A percentile compares a stretch with the other conserved stretches of the same genome.
Evolutionary conservation across 2,888 invertebrate genomes (phyloP).

Genomic region (Noctua fimbriata): DNA sequence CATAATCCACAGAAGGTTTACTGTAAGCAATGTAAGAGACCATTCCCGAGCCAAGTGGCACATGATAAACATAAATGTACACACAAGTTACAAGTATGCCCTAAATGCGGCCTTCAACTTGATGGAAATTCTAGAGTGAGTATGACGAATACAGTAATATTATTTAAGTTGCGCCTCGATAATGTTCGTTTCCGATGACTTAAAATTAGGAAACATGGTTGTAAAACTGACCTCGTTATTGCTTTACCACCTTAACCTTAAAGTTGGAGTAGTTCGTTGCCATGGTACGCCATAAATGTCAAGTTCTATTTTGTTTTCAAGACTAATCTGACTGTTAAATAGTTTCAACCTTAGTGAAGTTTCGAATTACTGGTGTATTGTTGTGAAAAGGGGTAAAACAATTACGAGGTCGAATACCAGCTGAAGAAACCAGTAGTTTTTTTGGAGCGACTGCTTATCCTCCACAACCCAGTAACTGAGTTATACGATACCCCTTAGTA

Average conservation of each 20-base stretch:
- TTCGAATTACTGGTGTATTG: background rate
- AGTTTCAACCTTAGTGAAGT: background rate
- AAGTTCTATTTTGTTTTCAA: background rate
- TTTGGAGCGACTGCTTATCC: too few species aligned
- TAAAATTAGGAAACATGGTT: background rate
- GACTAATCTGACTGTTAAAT: background rate
- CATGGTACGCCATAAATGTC: too few species aligned
- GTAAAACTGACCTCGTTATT: background rate
- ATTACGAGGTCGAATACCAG: background rate
- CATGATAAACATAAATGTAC: constrained; percentile 75
- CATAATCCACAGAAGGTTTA: constrained; percentile 71
- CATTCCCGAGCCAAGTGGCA: constrained; percentile 66
- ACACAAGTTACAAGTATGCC: constrained; percentile 64
- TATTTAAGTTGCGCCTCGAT: background rate
- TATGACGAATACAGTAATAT: constrained; percentile 14
- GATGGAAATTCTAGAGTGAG: constrained; percentile 48
- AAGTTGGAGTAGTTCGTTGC: background rate
- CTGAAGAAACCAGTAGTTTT: too few species aligned
- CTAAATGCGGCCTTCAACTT: constrained; percentile 73
- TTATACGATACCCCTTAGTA: too few species aligned
- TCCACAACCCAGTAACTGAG: too few species aligned
- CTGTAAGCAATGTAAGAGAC: constrained; percentile 73
- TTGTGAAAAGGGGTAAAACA: background rate
- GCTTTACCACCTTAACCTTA: background rate
- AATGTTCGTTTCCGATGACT: background rate